Evolutionary conservation across 2,888 invertebrate species (phyloP), one percentile per base, ranked within the genome.

Genomic region (Drosophila neonasuta): DNA sequence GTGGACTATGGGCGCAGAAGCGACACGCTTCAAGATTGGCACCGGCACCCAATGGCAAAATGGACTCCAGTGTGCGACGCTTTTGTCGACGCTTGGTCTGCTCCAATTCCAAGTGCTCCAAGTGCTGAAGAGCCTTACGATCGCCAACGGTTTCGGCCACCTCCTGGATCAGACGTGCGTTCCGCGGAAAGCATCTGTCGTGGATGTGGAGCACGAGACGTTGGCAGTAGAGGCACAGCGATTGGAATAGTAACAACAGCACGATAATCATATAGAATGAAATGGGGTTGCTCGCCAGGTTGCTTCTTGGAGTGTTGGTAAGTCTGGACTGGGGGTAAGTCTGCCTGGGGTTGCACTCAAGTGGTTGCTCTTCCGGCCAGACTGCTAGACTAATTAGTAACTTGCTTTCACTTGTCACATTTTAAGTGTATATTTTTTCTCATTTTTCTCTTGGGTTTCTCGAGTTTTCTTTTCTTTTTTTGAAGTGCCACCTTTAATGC

Each of bases 221-320:
- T 86, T 91, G 91, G 68, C 90, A 89, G 73, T 89, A 91, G 68
- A 90, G 86, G 81, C 90, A 91, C 80, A 91, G 85, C 79, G 91
- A 91, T 90, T 90, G 89, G 63, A 91, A 90, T 72, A 91, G 88
- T 78, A 91, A 74, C 66, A 91, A 77, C 81, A 91, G 74, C 67
- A 90, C 89, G 88, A 90, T 88, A 90, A 90, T 90, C 90, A 90
- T 90, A 89, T 83, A 88, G 75, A 45, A 57, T 20, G 36, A 41
- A 55, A 36, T 49, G 50, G 68, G 71, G 74, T 68, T 60, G 68
- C 55, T 62, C 24, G 15, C 58, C 46, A n/a, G 36, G 11, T 1
- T 36, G n/a, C 11, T 36, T 4, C 5, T 10, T 11, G 36, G n/a
- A n/a, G 36, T n/a, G 34, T 4, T 34, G 3, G 58, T 34, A 55